A percentile compares a stretch with the other conserved stretches of the same genome.
Evolutionary conservation across 2,888 invertebrate genomes (phyloP).

Genomic region (Pharmacophagus antenor): DNA sequence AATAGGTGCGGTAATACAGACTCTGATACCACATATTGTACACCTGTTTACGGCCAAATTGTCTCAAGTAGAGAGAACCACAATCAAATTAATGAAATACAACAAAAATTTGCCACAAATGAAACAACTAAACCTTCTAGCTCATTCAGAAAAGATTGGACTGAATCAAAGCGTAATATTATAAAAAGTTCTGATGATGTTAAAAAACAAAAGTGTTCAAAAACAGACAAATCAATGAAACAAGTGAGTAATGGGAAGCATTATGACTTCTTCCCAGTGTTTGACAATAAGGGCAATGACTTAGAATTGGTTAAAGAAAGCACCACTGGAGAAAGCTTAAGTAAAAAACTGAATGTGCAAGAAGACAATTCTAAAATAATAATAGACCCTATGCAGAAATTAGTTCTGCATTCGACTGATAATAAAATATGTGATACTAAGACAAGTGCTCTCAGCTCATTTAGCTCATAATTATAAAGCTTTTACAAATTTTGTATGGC

Average conservation of each 20-base stretch:
- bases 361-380: conserved; percentile 73
- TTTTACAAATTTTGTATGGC: conserved; percentile 62
- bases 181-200: conserved; percentile 56
- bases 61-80: conserved; percentile 74
- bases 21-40: conserved; percentile 72
- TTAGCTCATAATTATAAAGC: conserved; percentile 69
- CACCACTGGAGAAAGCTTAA: conserved; percentile 32
- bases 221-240: conserved; percentile 55
- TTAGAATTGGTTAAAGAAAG: conserved; percentile 37
- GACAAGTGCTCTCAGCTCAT: conserved; percentile 74
- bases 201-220: conserved; percentile 52
- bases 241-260: conserved; percentile 66
- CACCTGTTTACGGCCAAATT: conserved; percentile 74
- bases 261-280: conserved; percentile 73
- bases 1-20: conserved; percentile 49
- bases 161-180: conserved; percentile 68
- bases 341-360: conserved; percentile 33
- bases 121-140: conserved; percentile 68
- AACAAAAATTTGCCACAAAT: conserved; percentile 63
- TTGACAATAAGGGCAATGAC: conserved; percentile 64
- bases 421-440: conserved; percentile 79
- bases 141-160: conserved; percentile 69
- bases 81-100: conserved; percentile 74
- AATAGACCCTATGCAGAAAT: conserved; percentile 77
- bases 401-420: conserved; percentile 79